These are phyloP conservation scores for Leucophenga montana DNA, from an alignment of 2,888 invertebrate genomes.

Conservation along the genomic window DNA sequence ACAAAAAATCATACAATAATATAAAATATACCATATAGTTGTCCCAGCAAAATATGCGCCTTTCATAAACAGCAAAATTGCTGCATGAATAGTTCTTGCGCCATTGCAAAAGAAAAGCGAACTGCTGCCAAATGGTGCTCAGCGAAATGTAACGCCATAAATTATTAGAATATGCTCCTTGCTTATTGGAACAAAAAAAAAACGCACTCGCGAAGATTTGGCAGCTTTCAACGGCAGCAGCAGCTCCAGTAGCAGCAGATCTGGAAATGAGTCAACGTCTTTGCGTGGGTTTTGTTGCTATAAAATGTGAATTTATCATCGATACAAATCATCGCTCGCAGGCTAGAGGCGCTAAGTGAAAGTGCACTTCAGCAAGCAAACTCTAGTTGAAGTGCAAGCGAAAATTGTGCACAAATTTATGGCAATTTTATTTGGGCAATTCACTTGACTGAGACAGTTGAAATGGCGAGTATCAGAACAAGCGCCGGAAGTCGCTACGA, in stretches of 20 bases:
- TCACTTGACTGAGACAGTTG: constrained; percentile 41
- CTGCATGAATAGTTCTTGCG: not conserved
- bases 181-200: constrained; percentile 20
- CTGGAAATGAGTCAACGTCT: too few relatives aligned
- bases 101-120: not conserved
- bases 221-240: not conserved
- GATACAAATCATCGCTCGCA: constrained; percentile 46
- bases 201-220: constrained; percentile 11
- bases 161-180: constrained; percentile 32
- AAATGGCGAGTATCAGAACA: constrained; percentile 31
- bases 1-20: too few relatives aligned
- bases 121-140: not conserved
- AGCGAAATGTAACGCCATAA: not conserved
- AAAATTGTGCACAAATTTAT: constrained; percentile 46
- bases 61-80: not conserved
- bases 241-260: too few relatives aligned
- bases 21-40: too few relatives aligned
- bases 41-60: not conserved
- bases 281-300: not conserved
- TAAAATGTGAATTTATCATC: constrained; percentile 32
- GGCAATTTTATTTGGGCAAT: constrained; percentile 51
- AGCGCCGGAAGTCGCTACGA: constrained; percentile 31
- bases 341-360: too few relatives aligned
- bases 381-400: constrained; percentile 34
- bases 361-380: constrained; percentile 28